Evolutionary conservation across 2,888 invertebrate genomes (phyloP), one percentile per base, ranked within the genome.

Genomic region (Aphidoletes aphidimyza): DNA sequence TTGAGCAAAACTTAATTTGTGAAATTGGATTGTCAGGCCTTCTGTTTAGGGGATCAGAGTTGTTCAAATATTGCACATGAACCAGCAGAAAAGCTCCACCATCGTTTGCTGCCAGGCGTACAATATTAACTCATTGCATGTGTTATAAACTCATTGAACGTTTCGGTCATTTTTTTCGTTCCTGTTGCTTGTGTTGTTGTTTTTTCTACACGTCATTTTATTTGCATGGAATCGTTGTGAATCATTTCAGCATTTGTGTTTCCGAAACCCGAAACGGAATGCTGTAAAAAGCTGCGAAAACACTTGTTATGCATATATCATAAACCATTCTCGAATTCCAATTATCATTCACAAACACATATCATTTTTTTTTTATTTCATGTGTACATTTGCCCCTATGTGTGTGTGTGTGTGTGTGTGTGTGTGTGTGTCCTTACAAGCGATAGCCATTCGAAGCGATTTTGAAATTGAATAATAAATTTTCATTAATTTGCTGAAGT

Each of bases 331-430:
- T 69, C 34, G 69, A 69, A 69, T 69, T 69, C 69, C 69, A 69
- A 69, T 69, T 69, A 69, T 69, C 69, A 69, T 69, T 69, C 69
- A 69, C 69, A 69, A 69, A 30, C 69, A 69, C 69, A 69, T 69
- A 30, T 69, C 30, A 30, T 69, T 69, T 69, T 54, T 22, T n/a
- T 47, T 47, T 47, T 2, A 9, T 2, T 47, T 5, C 39, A 11
- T 11, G 39, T 11, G 5, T 39, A 39, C 11, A 39, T 39, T 39
- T 11, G 39, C 39, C 6, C n/a, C 11, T 5, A 39, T 39, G 39
- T 39, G 39, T 11, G 9, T 3, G 54, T 54, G 22, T 54, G 22
- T 14, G 54, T 54, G 6, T 54, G 54, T 54, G n/a, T 2, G 47
- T 17, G 17, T 47, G 47, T 47, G 17, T 47, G 19, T 47, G 54